Percentiles rank a stretch among this genome's conserved stretches.
These are phyloP conservation scores for Hyposoter didymator DNA, from an alignment of 2,888 invertebrate species.

Conservation along the genomic window DNA sequence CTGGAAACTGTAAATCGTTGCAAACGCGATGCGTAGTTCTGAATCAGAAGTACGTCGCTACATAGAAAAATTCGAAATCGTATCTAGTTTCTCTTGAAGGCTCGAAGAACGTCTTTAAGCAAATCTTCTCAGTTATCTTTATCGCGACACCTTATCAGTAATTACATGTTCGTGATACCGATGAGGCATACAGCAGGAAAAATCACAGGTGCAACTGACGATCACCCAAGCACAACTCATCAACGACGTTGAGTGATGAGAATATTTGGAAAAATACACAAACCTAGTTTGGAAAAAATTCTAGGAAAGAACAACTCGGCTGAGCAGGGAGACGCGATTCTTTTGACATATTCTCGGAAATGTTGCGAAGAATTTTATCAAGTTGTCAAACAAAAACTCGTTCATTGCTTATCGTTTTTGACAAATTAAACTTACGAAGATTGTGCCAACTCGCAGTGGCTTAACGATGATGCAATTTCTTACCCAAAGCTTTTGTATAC, in stretches of 20 bases:
- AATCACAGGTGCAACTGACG: not conserved
- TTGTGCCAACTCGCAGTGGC: not conserved
- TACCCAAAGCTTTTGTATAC: not conserved
- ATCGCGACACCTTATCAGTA: slow-evolving; percentile 10
- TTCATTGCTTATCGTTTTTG: not conserved
- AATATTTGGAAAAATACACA: not conserved
- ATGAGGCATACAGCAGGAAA: not conserved
- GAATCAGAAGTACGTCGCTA: not conserved
- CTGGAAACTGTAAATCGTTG: not conserved
- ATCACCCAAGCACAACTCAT: not conserved
- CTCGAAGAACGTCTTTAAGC: not conserved
- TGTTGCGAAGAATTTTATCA: not conserved
- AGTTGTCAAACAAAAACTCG: not conserved
- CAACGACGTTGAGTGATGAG: not conserved
- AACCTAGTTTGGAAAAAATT: not conserved
- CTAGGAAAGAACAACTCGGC: not conserved
- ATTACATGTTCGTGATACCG: not conserved
- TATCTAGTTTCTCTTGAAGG: not conserved
- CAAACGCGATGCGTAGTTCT: not conserved
- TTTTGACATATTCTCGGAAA: not conserved
- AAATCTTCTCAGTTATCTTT: not conserved
- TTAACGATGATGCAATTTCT: not conserved
- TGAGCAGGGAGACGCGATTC: not conserved
- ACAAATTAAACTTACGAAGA: not conserved
- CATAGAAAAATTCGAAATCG: not conserved